These are phyloP conservation scores for Tachyglossus aculeatus DNA, from an alignment of 2,797 vertebrate species.

Conservation along the genomic window DNA sequence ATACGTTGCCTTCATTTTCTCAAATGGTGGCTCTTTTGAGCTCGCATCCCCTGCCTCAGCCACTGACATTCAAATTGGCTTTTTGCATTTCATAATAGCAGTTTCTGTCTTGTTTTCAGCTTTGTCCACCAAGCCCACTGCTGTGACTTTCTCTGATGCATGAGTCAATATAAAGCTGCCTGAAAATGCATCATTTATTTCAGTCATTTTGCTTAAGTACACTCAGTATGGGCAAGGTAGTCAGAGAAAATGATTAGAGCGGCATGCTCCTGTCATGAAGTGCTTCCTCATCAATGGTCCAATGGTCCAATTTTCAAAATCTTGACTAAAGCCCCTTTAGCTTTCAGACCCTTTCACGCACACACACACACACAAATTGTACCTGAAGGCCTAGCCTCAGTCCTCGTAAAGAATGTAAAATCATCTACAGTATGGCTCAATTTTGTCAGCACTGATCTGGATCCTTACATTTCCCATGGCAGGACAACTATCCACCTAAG, in stretches of 20 bases:
- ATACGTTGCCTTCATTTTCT: conserved; percentile 60
- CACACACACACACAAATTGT: no score
- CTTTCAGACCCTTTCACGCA: no score
- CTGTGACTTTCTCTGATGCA: conserved; percentile 67
- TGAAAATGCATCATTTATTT: conserved; percentile 68
- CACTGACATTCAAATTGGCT: conserved; percentile 76
- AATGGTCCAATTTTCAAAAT: conserved; percentile 59
- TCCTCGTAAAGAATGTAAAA: no score
- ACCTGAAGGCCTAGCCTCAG: no score
- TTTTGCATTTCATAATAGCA: conserved; percentile 67
- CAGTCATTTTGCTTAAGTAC: conserved; percentile 67
- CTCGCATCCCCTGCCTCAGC: conserved; percentile 43
- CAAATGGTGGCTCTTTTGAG: conserved; percentile 54
- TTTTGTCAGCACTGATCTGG: no score
- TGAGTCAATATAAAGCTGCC: conserved; percentile 52
- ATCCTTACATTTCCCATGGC: no score
- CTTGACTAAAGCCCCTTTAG: conserved; percentile 5
- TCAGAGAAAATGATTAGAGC: conserved; percentile 65
- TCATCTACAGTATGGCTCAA: no score
- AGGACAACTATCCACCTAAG: no score
- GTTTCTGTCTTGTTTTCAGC: conserved; percentile 64
- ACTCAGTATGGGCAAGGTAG: conserved; percentile 44
- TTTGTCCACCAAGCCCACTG: conserved; percentile 64
- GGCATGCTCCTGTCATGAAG: conserved; percentile 46
- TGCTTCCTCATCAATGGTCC: conserved; percentile 59